Conservation (phyloP, 2,113 vertebrate species). For the Odocoileus virginianus region DNA sequence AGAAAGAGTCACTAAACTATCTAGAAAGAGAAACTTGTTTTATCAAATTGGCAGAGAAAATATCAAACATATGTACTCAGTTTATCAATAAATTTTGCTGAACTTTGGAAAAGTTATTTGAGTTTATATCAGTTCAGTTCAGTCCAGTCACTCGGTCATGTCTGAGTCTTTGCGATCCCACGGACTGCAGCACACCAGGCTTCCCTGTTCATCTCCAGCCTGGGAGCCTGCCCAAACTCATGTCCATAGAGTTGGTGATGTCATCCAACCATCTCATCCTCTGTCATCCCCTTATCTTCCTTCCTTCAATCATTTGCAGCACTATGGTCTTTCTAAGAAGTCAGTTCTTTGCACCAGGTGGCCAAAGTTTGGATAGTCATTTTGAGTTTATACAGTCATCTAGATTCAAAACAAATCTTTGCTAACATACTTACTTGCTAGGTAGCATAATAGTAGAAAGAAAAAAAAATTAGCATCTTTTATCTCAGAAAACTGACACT, state of each 20-base stretch:
- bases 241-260: neutral
- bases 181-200: fast-evolving
- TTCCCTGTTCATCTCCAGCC: neutral
- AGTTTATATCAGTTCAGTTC: neutral
- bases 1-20: neutral
- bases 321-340: neutral
- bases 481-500: neutral
- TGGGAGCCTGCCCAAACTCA: neutral
- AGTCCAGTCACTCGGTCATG: neutral
- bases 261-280: neutral
- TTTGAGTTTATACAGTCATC: neutral
- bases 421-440: neutral
- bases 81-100: neutral
- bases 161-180: fast-evolving
- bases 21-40: neutral
- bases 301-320: neutral
- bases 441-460: neutral
- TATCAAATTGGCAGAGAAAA: neutral
- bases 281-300: neutral
- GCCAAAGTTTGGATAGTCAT: neutral
- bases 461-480: neutral
- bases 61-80: neutral
- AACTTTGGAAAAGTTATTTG: neutral
- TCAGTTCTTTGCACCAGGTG: neutral
- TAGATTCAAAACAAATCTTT: neutral